Evolutionary conservation across 2,113 vertebrate species (phyloP), one percentile per base, ranked within the genome.

Genomic region (Syngnathus typhle): DNA sequence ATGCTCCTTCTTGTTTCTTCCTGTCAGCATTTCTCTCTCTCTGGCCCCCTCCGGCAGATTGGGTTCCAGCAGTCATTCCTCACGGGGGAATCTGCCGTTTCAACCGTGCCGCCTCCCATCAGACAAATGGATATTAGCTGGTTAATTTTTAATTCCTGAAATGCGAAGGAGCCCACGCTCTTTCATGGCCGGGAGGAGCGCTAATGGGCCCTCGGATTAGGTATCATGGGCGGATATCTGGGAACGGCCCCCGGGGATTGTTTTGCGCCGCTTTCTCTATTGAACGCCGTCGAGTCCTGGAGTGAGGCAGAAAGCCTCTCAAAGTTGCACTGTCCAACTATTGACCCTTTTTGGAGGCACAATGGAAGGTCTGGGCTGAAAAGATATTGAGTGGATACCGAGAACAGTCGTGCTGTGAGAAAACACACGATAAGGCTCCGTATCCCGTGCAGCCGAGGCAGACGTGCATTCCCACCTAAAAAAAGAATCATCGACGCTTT

Each of bases 141-240:
- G 89, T 92, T 92, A 92, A 92, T 92, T 91, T 92, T 92, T 92
- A 92, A 92, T 92, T 90, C 87, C 76, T 88, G 78, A 83, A 82
- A 88, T 78, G 82, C 85, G 77, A 80, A 82, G 86, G 86, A 87
- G 21, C n/a, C 77, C 69, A 56, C 7, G 58, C 72, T 78, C 76
- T 82, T 87, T 88, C 84, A 88, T 80, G 85, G 88, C 83, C 88
- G 85, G 86, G 65, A 79, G 80, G 74, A 79, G 79, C 71, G 73
- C 89, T 92, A 90, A 92, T 92, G 91, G 91, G 75, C 77, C 76
- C 55, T 6, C 58, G 65, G 90, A 89, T 92, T 90, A 89, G 88
- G 84, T 92, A 91, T 92, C 90, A 86, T 38, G 68, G 79, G 81
- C 75, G 82, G 89, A 91, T 90, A 89, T 91, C 89, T 88, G 83